Conservation (phyloP, 2,888 invertebrate genomes). For the Automeris io region DNA sequence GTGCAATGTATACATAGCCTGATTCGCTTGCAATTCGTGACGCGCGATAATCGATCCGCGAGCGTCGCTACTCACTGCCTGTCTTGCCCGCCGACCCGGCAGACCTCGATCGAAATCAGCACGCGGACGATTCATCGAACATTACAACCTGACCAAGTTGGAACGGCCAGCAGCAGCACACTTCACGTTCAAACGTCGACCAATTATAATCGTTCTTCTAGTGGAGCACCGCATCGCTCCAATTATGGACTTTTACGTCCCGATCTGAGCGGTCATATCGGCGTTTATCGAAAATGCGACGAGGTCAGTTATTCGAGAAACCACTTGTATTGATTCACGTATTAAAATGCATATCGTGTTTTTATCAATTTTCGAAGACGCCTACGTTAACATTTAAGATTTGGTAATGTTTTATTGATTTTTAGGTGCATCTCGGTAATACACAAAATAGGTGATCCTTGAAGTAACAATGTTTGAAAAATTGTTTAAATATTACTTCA, state of each 20-base stretch:
- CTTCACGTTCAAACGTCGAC: conserved; percentile 24
- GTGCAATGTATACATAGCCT: conserved; percentile 29
- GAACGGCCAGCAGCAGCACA: conserved; percentile 28
- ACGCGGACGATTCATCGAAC: conserved; percentile 53
- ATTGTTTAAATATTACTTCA: too few relatives aligned
- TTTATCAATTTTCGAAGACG: conserved; percentile 31
- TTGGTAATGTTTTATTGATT: too few relatives aligned
- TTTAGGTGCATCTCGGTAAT: too few relatives aligned
- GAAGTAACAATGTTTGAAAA: conserved; percentile 39
- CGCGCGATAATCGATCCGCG: conserved; percentile 46
- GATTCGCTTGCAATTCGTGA: conserved; percentile 42
- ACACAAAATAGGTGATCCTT: conserved; percentile 50
- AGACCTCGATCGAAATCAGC: conserved; percentile 66
- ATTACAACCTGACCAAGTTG: conserved; percentile 42
- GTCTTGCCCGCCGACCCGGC: conserved; percentile 44
- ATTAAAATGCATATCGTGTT: conserved; percentile 36
- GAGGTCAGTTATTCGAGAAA: conserved; percentile 53
- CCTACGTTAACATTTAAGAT: too few relatives aligned
- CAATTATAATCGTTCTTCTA: conserved; percentile 39
- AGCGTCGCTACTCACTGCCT: conserved; percentile 39
- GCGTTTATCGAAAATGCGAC: conserved; percentile 51
- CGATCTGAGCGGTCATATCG: conserved; percentile 56
- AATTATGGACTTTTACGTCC: conserved; percentile 56
- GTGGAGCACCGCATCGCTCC: conserved; percentile 43
- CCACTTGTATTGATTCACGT: conserved; percentile 38